These are phyloP conservation scores for Drosophila cardini DNA, from an alignment of 1,140 invertebrate genomes.

Conservation along the genomic window DNA sequence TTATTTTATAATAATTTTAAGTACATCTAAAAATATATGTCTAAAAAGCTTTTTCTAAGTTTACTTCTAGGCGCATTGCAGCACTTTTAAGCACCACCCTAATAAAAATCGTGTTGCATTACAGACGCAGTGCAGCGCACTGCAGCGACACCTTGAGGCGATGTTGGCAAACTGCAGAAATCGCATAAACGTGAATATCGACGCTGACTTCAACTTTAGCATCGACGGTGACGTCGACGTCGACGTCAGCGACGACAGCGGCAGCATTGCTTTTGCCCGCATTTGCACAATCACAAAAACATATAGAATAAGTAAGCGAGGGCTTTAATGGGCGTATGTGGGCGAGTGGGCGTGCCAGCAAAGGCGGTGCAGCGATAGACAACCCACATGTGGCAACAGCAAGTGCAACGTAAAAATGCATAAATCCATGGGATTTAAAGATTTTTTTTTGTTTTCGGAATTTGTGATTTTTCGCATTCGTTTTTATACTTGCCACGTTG, in stretches of 20 bases:
- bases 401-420: slow-evolving; percentile 82
- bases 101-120: slow-evolving; percentile 10
- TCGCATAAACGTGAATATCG: slow-evolving; percentile 67
- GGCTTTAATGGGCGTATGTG: slow-evolving; percentile 30
- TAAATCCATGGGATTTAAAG: slow-evolving; percentile 81
- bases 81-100: slow-evolving; percentile 19
- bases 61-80: too few species aligned
- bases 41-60: too few species aligned
- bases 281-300: slow-evolving; percentile 61
- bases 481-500: slow-evolving; percentile 66
- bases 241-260: slow-evolving; percentile 5
- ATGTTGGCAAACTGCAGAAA: slow-evolving; percentile 76
- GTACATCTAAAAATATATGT: too few species aligned
- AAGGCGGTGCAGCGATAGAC: slow-evolving; percentile 44
- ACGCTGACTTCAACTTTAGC: slow-evolving; percentile 3
- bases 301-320: slow-evolving; percentile 38
- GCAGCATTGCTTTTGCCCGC: slow-evolving; percentile 37
- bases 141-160: slow-evolving; percentile 74
- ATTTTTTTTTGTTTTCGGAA: slow-evolving; percentile 70
- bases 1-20: too few species aligned
- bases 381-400: slow-evolving; percentile 52
- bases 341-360: slow-evolving; percentile 33
- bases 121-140: slow-evolving; percentile 29
- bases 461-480: slow-evolving; percentile 80
- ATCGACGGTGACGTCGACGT: not conserved